A percentile compares a stretch with the other conserved stretches of the same genome.
Evolutionary conservation across 1,140 invertebrate species (phyloP).

Genomic region (Atopsyche davidsoni): DNA sequence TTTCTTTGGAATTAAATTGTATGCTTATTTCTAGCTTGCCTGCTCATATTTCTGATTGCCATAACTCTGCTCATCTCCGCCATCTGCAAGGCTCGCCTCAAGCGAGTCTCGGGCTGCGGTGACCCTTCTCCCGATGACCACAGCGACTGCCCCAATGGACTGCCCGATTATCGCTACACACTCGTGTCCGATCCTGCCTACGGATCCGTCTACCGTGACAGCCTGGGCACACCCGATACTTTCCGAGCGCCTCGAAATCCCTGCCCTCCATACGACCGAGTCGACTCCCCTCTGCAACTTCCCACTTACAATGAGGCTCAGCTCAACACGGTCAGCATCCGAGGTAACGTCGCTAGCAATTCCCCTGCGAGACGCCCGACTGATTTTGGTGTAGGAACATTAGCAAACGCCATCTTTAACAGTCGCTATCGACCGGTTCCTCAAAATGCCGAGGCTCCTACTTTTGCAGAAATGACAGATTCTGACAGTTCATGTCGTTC

Average conservation of each 20-base stretch:
- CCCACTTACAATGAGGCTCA: conserved; percentile 6
- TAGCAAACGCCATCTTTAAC: conserved; percentile 27
- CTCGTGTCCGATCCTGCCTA: too few species aligned
- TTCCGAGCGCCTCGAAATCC: not conserved
- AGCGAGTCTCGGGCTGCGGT: conserved; percentile 9
- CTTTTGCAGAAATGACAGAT: conserved; percentile 19
- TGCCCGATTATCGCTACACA: too few species aligned
- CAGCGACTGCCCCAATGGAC: not conserved
- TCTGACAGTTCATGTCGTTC: conserved; percentile 25
- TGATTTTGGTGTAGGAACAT: conserved; percentile 24
- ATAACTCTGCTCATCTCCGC: conserved; percentile 21
- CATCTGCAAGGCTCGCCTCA: conserved; percentile 24
- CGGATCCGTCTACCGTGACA: too few species aligned
- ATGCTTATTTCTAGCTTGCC: conserved; percentile 20
- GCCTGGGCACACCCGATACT: not conserved
- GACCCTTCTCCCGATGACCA: conserved; percentile 2
- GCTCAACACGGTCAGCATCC: not conserved
- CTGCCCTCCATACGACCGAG: not conserved
- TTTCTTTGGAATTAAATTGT: not conserved
- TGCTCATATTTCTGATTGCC: conserved; percentile 18
- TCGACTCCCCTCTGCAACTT: not conserved
- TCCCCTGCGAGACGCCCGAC: conserved; percentile 21
- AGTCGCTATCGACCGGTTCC: conserved; percentile 24
- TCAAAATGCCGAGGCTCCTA: conserved; percentile 11
- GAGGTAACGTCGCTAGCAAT: conserved; percentile 2